Conservation (phyloP, 2,797 vertebrate species). For the Hydrophis major region DNA sequence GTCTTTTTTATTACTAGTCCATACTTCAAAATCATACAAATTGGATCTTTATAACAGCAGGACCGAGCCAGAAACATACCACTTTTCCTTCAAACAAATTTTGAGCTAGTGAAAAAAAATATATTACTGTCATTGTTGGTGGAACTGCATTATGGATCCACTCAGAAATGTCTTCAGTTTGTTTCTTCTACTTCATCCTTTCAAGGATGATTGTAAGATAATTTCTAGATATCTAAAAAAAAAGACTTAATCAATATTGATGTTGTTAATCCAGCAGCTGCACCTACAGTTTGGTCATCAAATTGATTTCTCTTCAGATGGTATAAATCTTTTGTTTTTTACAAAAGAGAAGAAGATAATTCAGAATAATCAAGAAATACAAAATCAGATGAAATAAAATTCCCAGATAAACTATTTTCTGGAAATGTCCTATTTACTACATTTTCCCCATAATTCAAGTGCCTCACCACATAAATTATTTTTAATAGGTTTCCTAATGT, state of each 20-base stretch:
- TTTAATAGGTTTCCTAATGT: neutral
- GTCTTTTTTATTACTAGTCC: neutral
- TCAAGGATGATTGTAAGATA: neutral
- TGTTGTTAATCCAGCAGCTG: neutral
- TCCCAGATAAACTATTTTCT: neutral
- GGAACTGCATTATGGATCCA: neutral
- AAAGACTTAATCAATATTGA: neutral
- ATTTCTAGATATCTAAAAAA: neutral
- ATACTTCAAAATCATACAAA: neutral
- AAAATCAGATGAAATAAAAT: neutral
- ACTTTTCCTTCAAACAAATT: neutral
- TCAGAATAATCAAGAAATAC: neutral
- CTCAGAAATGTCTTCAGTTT: neutral
- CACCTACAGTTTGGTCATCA: neutral
- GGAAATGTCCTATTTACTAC: neutral
- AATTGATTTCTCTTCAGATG: neutral
- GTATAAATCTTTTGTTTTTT: neutral
- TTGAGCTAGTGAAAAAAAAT: neutral
- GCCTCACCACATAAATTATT: neutral
- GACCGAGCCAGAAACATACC: neutral
- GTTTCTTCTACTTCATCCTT: neutral
- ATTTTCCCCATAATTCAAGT: neutral
- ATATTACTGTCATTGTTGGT: neutral
- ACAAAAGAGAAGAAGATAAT: neutral
- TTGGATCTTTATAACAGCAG: neutral